phyloP scores from a whole-genome alignment of 53 echinoderm and acorn worm genomes.

The Pentamera pediparva region DNA sequence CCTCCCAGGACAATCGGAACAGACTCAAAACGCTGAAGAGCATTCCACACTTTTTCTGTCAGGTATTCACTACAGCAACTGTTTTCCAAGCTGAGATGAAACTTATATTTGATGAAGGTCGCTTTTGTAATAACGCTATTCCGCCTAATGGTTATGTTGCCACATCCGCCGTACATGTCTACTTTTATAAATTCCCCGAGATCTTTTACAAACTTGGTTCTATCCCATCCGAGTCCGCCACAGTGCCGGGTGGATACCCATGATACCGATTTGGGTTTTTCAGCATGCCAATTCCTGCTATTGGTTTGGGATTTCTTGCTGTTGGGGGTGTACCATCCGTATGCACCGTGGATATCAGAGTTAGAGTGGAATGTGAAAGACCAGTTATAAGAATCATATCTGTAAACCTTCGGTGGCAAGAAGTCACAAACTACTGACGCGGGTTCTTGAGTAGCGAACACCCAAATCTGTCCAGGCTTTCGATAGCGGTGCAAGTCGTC shows the following conservation, averaged over 20 bases:
- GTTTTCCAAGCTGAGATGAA: slow-evolving; percentile 20
- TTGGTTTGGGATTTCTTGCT: not conserved
- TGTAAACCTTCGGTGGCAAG: slow-evolving; percentile 5
- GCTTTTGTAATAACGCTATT: not conserved
- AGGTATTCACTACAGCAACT: slow-evolving; percentile 29
- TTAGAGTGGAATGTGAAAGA: slow-evolving; percentile 17
- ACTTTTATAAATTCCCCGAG: not conserved
- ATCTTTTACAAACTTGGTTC: slow-evolving; percentile 3
- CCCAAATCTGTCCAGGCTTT: not conserved
- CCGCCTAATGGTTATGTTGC: not conserved
- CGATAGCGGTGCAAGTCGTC: not conserved
- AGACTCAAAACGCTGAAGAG: not conserved
- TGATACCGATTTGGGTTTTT: slow-evolving; percentile 2
- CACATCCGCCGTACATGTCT: slow-evolving; percentile 27
- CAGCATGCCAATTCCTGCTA: not conserved
- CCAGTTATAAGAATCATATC: slow-evolving; percentile 12
- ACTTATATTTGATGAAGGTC: not conserved
- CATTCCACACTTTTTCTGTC: slow-evolving; percentile 17
- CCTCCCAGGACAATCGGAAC: slow-evolving; percentile 11
- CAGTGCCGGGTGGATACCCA: slow-evolving; percentile 22
- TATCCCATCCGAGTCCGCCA: slow-evolving; percentile 13
- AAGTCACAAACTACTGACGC: not conserved
- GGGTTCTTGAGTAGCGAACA: slow-evolving; percentile 15
- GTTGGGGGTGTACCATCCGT: slow-evolving; percentile 11
- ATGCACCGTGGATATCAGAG: slow-evolving; percentile 15